Evolutionary conservation across 2,888 invertebrate genomes (phyloP), one percentile per base, ranked within the genome.

Genomic region (Terebella lapidaria): DNA sequence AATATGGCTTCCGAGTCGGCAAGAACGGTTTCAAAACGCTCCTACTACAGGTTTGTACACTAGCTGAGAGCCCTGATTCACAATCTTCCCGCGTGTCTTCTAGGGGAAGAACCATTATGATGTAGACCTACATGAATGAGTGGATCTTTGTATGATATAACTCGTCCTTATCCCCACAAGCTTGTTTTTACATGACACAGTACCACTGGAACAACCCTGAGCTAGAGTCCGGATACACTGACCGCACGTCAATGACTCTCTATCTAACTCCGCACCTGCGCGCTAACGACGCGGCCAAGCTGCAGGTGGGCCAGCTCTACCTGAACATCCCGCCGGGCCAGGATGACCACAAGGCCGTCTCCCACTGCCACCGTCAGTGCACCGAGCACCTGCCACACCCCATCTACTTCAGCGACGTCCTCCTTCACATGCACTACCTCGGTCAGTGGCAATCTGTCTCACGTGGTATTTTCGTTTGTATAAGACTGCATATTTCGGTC

Each of bases 141-240:
- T n/a, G n/a, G n/a, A n/a, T n/a, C n/a, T n/a, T n/a, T n/a, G n/a
- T n/a, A n/a, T n/a, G n/a, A n/a, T n/a, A n/a, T n/a, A n/a, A n/a
- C n/a, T n/a, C n/a, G n/a, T n/a, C n/a, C n/a, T n/a, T n/a, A n/a
- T n/a, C n/a, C n/a, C n/a, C n/a, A n/a, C n/a, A n/a, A n/a, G n/a
- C n/a, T n/a, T n/a, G n/a, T n/a, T n/a, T n/a, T n/a, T n/a, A n/a
- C n/a, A n/a, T n/a, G n/a, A n/a, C n/a, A n/a, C n/a, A n/a, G n/a
- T n/a, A n/a, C 22, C 60, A 60, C 53, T 60, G 60, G 60, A 60
- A 60, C 60, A 60, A 60, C 42, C 51, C 56, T n/a, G 26, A n/a
- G 10, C 49, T 2, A 18, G 15, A 2, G 10, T 5, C 20, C 29
- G 51, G 28, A 24, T 57, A 15, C 2, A 52, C 24, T 20, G 60